phyloP scores from a whole-genome alignment of 2,113 vertebrate genomes.

The Passer montanus region DNA sequence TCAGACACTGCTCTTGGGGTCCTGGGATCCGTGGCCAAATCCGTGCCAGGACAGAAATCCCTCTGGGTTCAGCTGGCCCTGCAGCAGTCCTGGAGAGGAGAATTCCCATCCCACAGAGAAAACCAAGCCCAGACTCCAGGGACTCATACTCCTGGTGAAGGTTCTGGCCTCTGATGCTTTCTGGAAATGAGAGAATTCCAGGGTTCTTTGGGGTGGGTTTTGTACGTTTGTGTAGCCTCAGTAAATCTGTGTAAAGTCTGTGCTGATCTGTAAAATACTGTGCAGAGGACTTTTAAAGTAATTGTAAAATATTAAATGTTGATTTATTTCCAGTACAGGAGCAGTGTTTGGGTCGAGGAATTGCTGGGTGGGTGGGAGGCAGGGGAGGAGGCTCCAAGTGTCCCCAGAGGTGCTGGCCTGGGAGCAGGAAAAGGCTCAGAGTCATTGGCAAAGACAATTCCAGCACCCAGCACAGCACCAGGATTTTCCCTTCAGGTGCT shows the following conservation, averaged over 20 bases:
- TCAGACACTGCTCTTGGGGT: not conserved
- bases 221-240: not conserved
- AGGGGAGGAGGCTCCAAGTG: rapidly evolving
- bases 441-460: rapidly evolving
- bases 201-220: not conserved
- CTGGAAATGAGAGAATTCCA: not conserved
- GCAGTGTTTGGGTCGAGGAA: not conserved
- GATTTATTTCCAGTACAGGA: conserved; percentile 32
- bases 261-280: conserved; percentile 39
- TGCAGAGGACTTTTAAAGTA: conserved; percentile 17
- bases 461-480: rapidly evolving
- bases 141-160: not conserved
- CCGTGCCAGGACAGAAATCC: not conserved
- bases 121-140: not conserved
- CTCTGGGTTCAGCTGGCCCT: not conserved
- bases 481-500: not conserved
- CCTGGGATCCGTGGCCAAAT: not conserved
- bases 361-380: not conserved
- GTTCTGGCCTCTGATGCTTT: not conserved
- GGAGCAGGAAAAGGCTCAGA: not conserved
- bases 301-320: conserved; percentile 59
- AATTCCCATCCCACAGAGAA: not conserved
- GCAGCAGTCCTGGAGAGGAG: not conserved
- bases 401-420: not conserved
- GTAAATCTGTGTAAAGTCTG: not conserved